Evolutionary conservation across 2,797 vertebrate genomes (phyloP).

Genomic region (Bradypodion ventrale): DNA sequence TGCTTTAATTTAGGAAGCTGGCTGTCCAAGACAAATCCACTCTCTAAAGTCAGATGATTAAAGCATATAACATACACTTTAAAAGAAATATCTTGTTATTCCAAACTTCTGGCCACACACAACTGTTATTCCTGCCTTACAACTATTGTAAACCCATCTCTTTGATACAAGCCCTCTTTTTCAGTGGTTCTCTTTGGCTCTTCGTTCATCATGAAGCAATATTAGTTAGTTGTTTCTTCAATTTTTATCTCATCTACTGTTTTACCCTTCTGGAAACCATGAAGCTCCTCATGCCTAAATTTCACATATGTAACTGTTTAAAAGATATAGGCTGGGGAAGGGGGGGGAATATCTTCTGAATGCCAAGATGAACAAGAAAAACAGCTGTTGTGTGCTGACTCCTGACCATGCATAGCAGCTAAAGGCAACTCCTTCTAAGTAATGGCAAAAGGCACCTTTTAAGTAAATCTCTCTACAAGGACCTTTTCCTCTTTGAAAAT

Average conservation of each 20-base stretch:
- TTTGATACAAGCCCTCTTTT: background rate
- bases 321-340: background rate
- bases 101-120: background rate
- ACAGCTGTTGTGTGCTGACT: background rate
- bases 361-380: slow-evolving; percentile 14
- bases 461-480: slow-evolving; percentile 29
- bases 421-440: slow-evolving; percentile 14
- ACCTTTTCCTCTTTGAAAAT: slow-evolving; percentile 52
- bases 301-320: background rate
- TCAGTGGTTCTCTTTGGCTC: background rate
- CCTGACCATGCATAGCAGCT: slow-evolving; percentile 28
- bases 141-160: background rate
- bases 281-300: background rate
- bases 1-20: background rate
- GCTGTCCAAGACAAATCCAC: background rate
- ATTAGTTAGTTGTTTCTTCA: background rate
- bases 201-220: background rate
- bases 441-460: slow-evolving; percentile 14
- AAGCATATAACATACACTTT: background rate
- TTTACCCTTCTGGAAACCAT: background rate
- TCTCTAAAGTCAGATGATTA: background rate
- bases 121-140: background rate
- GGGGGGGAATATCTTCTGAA: background rate
- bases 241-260: background rate
- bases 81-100: background rate